Evolutionary conservation across 1,140 invertebrate species (phyloP).

Genomic region (Coptotermes formosanus): DNA sequence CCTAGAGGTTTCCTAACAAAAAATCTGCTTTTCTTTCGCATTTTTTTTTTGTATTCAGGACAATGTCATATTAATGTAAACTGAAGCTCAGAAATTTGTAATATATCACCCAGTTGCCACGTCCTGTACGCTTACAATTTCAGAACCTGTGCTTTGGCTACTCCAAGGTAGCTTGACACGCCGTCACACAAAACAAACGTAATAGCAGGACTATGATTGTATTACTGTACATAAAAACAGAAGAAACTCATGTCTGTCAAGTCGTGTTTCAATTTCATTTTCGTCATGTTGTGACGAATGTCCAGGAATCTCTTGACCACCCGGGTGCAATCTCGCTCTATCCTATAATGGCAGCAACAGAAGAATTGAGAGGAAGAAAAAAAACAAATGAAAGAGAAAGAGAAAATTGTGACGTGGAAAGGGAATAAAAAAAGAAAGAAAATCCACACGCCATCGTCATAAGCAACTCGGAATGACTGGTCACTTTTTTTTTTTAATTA

Average conservation of each 20-base stretch:
- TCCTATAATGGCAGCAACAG: background rate
- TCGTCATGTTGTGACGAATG: conserved; percentile 14
- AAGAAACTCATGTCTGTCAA: background rate
- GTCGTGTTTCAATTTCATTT: conserved; percentile 12
- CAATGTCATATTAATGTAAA: no score
- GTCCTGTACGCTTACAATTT: no score
- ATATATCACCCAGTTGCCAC: no score
- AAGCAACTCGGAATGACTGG: conserved; percentile 23
- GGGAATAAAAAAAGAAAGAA: background rate
- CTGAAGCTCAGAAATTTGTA: no score
- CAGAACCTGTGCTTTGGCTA: background rate
- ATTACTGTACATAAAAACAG: background rate
- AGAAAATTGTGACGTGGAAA: conserved; percentile 16
- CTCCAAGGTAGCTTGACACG: background rate
- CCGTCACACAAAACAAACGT: background rate
- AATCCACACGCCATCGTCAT: conserved; percentile 14
- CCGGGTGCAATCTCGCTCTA: background rate
- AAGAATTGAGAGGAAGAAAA: background rate
- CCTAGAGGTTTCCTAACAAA: no score
- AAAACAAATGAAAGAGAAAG: background rate
- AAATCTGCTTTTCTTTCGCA: no score
- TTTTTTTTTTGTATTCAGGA: no score
- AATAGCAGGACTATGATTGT: background rate
- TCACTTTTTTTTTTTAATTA: conserved; percentile 32
- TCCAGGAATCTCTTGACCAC: background rate